A percentile compares a stretch with the other conserved stretches of the same genome.
Evolutionary conservation across 2,888 invertebrate genomes (phyloP).

Genomic region (Tetramorium bicarinatum): DNA sequence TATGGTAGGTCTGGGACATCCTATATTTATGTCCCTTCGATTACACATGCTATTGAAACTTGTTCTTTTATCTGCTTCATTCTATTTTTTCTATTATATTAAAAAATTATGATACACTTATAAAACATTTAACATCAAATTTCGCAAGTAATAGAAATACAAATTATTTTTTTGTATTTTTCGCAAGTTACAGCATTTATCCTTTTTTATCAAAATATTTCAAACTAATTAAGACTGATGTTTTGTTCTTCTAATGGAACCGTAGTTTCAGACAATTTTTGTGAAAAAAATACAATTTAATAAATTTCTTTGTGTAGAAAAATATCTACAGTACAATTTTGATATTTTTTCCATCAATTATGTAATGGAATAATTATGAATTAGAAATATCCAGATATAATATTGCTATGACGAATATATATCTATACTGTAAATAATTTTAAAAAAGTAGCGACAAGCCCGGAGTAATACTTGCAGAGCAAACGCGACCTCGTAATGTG

Average conservation of each 20-base stretch:
- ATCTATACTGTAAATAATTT: constrained; percentile 16
- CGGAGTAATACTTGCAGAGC: background rate
- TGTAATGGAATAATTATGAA: background rate
- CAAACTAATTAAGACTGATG: background rate
- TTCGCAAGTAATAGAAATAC: background rate
- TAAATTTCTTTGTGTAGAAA: background rate
- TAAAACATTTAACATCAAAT: background rate
- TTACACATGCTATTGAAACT: background rate
- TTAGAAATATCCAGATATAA: background rate
- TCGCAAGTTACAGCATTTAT: background rate
- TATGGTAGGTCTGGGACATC: too few species aligned
- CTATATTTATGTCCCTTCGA: background rate
- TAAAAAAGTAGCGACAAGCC: background rate
- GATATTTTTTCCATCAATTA: background rate
- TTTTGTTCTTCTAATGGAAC: background rate
- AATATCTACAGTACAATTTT: background rate
- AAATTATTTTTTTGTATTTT: background rate
- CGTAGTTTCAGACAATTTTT: background rate
- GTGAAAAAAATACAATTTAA: background rate
- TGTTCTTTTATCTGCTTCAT: background rate
- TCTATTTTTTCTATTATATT: background rate
- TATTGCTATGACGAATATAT: too few species aligned
- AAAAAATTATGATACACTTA: constrained; percentile 4
- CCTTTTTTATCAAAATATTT: background rate
- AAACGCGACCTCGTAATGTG: background rate